Conservation (phyloP, 2,113 vertebrate species). For the Strigops habroptila region DNA sequence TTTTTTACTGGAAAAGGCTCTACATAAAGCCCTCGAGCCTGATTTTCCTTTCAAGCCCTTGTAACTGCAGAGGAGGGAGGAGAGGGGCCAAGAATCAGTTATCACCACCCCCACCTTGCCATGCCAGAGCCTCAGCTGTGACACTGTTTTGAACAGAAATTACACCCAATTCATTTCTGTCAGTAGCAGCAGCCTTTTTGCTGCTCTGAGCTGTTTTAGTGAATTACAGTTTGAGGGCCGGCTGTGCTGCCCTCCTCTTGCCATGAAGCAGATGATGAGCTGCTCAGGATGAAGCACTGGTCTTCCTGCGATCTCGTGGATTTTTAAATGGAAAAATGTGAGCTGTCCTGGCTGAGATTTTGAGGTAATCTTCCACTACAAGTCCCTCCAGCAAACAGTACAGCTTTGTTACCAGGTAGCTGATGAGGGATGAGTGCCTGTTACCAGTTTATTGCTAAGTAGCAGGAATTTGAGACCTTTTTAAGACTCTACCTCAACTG, state of each 20-base stretch:
- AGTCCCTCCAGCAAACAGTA: neutral
- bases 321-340: neutral
- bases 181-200: neutral
- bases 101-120: fast-evolving
- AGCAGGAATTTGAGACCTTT: neutral
- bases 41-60: neutral
- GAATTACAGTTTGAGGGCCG: neutral
- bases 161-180: fast-evolving
- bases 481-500: neutral
- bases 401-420: neutral
- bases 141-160: neutral
- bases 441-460: neutral
- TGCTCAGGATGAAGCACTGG: neutral
- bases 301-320: neutral
- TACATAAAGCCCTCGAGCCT: fast-evolving
- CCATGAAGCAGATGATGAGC: neutral
- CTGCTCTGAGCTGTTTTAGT: neutral
- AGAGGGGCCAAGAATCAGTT: neutral
- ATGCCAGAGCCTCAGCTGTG: neutral
- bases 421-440: neutral
- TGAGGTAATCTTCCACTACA: neutral
- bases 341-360: neutral
- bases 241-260: neutral
- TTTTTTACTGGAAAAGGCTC: neutral
- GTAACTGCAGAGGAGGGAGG: neutral